Evolutionary conservation across 30 jellyfish, hydroid and myxozoan genomes (phyloP), one percentile per base, ranked within the genome.

Genomic region (Hydractinia symbiolongicarpus): DNA sequence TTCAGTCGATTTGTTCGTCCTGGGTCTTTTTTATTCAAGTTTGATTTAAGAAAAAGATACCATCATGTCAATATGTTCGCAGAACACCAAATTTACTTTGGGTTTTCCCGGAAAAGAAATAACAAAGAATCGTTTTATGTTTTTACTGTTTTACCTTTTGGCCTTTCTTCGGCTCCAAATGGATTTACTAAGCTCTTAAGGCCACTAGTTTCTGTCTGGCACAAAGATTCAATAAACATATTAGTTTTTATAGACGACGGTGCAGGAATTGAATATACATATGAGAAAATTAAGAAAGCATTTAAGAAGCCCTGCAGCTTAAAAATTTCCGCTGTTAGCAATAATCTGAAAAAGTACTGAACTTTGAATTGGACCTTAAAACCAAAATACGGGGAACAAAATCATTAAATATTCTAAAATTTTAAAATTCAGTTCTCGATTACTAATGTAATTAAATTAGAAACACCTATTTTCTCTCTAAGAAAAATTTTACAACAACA

Each of bases 171-270:
- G 15, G 69, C 69, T 11, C 69, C 19, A 58, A 3, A 2, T 30
- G 44, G 1, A 30, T 30, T 30, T 16, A 58, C 69, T 11, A 58
- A 58, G 19, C 69, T 58, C 69, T 16, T 58, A 58, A 58, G 69
- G 19, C 69, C 69, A 58, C 69, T 58, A 58, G 69, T 58, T 16
- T 13, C 69, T 58, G 15, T 16, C 15, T 58, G 69, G 69, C 69
- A 58, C 19, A 58, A 58, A 11, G 19, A 16, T 11, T 13, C 17
- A 11, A 58, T 58, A 11, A 58, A 58, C 69, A 58, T 58, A 11
- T 58, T 3, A 11, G 69, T 58, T 11, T 58, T 0, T 16, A 58
- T 58, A 11, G 69, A 58, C 19, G 69, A 58, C 69, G 69, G 69
- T 58, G 19, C 69, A 58, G 69, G 69, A 16, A 58, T 58, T 58